Evolutionary conservation across 1,140 invertebrate genomes (phyloP).

Genomic region (Lepidotrigona ventralis): DNA sequence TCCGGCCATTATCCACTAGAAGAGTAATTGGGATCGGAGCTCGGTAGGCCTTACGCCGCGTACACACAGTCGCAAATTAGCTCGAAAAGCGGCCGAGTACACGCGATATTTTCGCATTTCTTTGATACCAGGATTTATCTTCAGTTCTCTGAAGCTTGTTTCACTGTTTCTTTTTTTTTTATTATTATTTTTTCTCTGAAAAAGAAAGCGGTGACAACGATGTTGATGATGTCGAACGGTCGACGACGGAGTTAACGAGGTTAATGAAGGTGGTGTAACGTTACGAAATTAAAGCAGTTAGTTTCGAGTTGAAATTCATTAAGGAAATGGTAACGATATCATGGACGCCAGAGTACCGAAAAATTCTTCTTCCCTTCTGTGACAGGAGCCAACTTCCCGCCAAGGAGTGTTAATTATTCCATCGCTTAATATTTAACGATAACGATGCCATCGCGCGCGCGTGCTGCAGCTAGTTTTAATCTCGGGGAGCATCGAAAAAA

Average conservation of each 20-base stretch:
- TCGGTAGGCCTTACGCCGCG: slow-evolving; percentile 52
- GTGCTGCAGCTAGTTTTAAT: neutral
- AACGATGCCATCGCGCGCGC: neutral
- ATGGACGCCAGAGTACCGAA: neutral
- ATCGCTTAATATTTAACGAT: neutral
- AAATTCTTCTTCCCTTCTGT: neutral
- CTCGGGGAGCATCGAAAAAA: neutral
- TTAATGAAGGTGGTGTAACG: slow-evolving; percentile 55
- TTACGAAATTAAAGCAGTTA: slow-evolving; percentile 52
- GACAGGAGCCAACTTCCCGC: neutral
- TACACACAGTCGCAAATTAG: slow-evolving; percentile 27
- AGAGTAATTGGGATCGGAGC: slow-evolving; percentile 74
- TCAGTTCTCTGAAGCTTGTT: neutral
- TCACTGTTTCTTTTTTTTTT: neutral
- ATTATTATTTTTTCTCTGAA: slow-evolving; percentile 26
- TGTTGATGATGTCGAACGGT: neutral
- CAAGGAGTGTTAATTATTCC: slow-evolving; percentile 28
- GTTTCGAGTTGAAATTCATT: slow-evolving; percentile 56
- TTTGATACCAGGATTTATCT: neutral
- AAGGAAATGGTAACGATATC: slow-evolving; percentile 29
- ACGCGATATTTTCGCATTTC: slow-evolving; percentile 13
- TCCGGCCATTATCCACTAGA: slow-evolving; percentile 75
- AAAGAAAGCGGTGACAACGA: slow-evolving; percentile 3
- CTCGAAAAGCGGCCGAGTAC: slow-evolving; percentile 20
- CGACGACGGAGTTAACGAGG: slow-evolving; percentile 42